A percentile compares a stretch with the other conserved stretches of the same genome.
Conservation (phyloP, 2,888 invertebrate genomes). For the Liopterus haemorrhoidalis region DNA sequence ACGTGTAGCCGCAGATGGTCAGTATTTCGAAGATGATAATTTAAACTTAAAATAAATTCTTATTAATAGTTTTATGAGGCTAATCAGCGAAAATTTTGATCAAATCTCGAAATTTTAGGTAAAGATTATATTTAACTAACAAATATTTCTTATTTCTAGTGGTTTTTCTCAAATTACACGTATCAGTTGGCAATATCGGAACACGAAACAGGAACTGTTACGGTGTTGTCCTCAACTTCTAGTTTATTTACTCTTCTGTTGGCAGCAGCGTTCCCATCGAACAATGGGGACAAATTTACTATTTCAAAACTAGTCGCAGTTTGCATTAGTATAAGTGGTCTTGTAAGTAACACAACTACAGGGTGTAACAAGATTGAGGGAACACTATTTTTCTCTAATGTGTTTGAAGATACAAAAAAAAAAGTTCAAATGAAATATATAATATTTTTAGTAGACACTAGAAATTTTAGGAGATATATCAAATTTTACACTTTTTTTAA, state of each 20-base stretch:
- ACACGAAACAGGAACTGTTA: conserved; percentile 80
- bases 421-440: too few species aligned
- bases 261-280: conserved; percentile 80
- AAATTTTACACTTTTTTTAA: too few species aligned
- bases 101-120: neutral
- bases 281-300: conserved; percentile 75
- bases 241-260: conserved; percentile 83
- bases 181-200: conserved; percentile 83
- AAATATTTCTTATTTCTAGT: conserved; percentile 55
- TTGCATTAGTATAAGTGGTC: conserved; percentile 67
- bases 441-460: too few species aligned
- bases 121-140: conserved; percentile 16
- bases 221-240: conserved; percentile 81
- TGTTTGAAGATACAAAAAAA: too few species aligned
- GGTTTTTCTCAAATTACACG: conserved; percentile 91
- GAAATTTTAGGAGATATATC: too few species aligned
- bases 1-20: too few species aligned
- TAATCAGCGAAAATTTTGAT: neutral
- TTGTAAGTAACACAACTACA: conserved; percentile 54
- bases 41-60: neutral
- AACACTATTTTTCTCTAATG: too few species aligned
- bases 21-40: too few species aligned
- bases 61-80: neutral
- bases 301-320: conserved; percentile 80
- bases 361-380: neutral